Conservation (phyloP, 64 coral and sea anemone genomes). For the Exaiptasia diaphana region DNA sequence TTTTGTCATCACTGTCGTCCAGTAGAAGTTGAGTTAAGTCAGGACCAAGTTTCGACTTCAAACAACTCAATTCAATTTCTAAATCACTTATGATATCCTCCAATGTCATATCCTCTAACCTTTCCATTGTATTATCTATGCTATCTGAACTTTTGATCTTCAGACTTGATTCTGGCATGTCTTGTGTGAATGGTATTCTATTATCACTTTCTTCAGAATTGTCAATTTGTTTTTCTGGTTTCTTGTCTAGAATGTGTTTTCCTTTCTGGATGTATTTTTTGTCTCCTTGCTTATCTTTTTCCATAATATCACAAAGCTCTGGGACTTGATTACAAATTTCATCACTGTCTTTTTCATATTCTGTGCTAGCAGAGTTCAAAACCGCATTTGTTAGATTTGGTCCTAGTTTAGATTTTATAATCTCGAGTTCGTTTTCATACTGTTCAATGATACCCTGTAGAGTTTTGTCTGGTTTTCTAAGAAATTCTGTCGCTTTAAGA, state of each 20-base stretch:
- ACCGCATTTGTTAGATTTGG: neutral
- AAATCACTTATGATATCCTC: neutral
- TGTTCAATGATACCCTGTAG: constrained; percentile 25
- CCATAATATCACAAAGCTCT: neutral
- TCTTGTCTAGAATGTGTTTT: too few relatives aligned
- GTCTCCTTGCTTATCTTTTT: neutral
- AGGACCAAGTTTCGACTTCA: constrained; percentile 36
- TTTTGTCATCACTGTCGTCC: neutral
- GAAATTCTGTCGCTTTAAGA: neutral
- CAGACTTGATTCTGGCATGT: too few relatives aligned
- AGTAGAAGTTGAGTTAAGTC: neutral
- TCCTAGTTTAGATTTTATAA: neutral
- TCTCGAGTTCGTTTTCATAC: constrained; percentile 22
- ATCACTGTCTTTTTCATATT: too few relatives aligned
- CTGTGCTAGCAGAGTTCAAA: neutral
- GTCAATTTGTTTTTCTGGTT: too few relatives aligned
- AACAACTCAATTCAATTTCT: neutral
- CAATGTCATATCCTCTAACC: neutral
- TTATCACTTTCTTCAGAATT: too few relatives aligned
- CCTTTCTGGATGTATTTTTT: too few relatives aligned
- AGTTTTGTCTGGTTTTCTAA: constrained; percentile 21
- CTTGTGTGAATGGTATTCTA: too few relatives aligned
- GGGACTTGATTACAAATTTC: too few relatives aligned
- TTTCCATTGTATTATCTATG: too few relatives aligned
- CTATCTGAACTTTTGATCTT: too few relatives aligned